Percentiles rank a stretch among this genome's conserved stretches.
phyloP scores from a whole-genome alignment of 2,113 vertebrate species.

The Oreochromis aureus region DNA sequence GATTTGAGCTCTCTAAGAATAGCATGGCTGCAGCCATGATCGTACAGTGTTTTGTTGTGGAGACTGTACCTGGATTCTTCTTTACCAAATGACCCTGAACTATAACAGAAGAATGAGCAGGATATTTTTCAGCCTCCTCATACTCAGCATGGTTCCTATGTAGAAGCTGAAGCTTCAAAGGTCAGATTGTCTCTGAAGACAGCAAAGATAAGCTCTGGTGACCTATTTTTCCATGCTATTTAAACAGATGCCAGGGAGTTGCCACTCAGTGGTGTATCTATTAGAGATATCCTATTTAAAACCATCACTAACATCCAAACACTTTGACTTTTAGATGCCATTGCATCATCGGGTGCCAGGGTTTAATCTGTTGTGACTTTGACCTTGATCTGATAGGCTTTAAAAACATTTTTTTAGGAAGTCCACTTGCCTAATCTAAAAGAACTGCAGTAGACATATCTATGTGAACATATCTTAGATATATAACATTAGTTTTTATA shows the following conservation, averaged over 20 bases:
- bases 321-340: neutral
- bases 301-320: neutral
- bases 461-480: neutral
- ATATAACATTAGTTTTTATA: neutral
- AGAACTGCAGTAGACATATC: neutral
- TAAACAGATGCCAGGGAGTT: constrained; percentile 24
- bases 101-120: neutral
- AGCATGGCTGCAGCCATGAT: neutral
- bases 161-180: neutral
- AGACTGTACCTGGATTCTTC: neutral
- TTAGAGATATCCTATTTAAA: constrained; percentile 51
- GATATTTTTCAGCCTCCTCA: constrained; percentile 12
- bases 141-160: neutral
- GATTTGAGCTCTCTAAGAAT: constrained; percentile 43
- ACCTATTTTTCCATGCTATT: constrained; percentile 27
- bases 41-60: neutral
- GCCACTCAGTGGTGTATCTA: neutral
- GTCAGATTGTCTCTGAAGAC: constrained; percentile 39
- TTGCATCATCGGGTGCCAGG: neutral
- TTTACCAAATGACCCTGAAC: constrained; percentile 3
- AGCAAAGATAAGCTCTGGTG: constrained; percentile 22
- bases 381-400: constrained; percentile 5
- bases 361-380: neutral
- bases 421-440: neutral
- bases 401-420: neutral